Base-by-base conservation (phyloP, 2,797 vertebrate genomes). In the Cryptoprocta ferox region DNA sequence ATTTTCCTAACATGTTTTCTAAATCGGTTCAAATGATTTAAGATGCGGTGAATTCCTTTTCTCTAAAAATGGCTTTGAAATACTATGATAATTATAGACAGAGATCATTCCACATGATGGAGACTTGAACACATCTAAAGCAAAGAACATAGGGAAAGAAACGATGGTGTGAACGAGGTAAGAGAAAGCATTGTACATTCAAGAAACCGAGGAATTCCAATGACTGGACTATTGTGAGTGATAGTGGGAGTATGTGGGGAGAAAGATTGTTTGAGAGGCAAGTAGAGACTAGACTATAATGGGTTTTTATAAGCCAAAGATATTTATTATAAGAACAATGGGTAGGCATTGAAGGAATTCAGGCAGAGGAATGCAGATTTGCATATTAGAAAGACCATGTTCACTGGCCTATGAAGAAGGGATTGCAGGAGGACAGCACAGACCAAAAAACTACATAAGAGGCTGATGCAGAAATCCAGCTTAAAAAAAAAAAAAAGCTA, bases 151-250 rank as follows among this genome's bases (percentile, higher is more conserved):
- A 39, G 37, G 18, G 39, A 89, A 19, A 88, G 28, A 56, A 81
- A 92, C 66, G 30, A 21, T 89, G 80, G 9, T 19, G 6, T 21
- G 32, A 79, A 85, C 63, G 68, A 76, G 42, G 48, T 75, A 68
- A 97, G 53, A 93, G 75, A 89, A 95, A 50, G 24, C 56, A 83
- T 76, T 96, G 83, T 89, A 26, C 56, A 65, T 83, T 96, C 65
- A 83, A 91, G 81, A 32, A 95, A 68, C 21, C 9, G 42, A 71
- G 32, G 70, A 92, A 97, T 92, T 93, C 90, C 37, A 83, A 50
- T 45, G n/a, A 94, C 42, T 61, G 48, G 19, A 83, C 56, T 79
- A 7, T 80, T 89, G n/a, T 66, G 30, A 91, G 18, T 39, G 61
- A 89, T 50, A 91, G 83, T 66, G 48, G 45, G 75, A 92, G 59